Conservation (phyloP, 2,888 invertebrate species). For the Chouioia cunea region DNA sequence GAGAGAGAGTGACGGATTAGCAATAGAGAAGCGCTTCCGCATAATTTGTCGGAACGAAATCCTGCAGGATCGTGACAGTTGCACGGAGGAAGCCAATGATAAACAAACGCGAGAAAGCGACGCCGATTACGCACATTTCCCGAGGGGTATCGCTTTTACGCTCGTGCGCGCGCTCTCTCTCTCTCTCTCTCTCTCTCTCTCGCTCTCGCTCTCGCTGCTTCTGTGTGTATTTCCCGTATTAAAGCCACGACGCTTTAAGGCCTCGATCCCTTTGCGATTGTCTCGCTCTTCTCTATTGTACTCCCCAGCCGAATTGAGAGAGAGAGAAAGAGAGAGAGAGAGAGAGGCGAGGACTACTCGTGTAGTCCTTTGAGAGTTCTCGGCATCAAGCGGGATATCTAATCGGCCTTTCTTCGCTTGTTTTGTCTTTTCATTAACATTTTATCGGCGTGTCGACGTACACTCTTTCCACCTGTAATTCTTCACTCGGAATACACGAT, state of each 20-base stretch:
- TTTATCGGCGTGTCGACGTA: too few species aligned
- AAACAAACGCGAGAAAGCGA: slow-evolving; percentile 57
- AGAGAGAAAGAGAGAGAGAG: slow-evolving; percentile 12
- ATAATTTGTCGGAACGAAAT: slow-evolving; percentile 46
- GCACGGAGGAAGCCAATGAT: slow-evolving; percentile 41
- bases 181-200: too few species aligned
- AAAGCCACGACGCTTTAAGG: slow-evolving; percentile 46
- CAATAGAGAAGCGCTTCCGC: slow-evolving; percentile 26
- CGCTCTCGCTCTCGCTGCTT: not conserved
- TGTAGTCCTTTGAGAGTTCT: slow-evolving; percentile 48
- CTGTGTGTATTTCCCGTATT: slow-evolving; percentile 26
- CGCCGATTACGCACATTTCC: slow-evolving; percentile 67
- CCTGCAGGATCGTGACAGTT: slow-evolving; percentile 29
- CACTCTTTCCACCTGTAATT: too few species aligned
- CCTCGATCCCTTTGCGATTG: slow-evolving; percentile 50
- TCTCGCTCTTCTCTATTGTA: slow-evolving; percentile 14
- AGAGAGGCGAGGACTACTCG: slow-evolving; percentile 20
- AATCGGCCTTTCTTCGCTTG: slow-evolving; percentile 48
- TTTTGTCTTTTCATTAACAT: too few species aligned
- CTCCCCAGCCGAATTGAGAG: too few species aligned
- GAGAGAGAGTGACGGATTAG: slow-evolving; percentile 24
- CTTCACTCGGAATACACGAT: too few species aligned
- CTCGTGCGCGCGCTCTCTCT: not conserved
- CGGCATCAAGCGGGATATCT: slow-evolving; percentile 56
- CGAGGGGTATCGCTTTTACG: slow-evolving; percentile 52